Evolutionary conservation across 2,113 vertebrate species (phyloP).

Genomic region (Labeo rohita): DNA sequence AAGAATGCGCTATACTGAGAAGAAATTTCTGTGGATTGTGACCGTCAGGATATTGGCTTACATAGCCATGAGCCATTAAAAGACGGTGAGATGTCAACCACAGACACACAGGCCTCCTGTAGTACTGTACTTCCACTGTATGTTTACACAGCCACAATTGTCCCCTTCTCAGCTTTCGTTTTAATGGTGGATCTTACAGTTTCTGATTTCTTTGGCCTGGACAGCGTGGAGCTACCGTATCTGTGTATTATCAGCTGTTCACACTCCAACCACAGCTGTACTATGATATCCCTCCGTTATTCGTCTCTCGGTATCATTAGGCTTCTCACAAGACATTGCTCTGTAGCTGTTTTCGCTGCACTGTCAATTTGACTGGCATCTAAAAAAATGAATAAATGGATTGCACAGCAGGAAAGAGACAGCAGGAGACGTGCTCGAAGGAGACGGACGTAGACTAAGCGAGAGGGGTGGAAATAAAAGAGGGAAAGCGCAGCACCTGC

Average conservation of each 20-base stretch:
- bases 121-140: conserved; percentile 47
- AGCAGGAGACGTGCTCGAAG: background rate
- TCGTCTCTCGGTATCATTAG: conserved; percentile 58
- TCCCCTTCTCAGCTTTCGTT: conserved; percentile 57
- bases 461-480: conserved; percentile 36
- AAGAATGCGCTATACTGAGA: conserved; percentile 35
- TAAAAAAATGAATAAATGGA: conserved; percentile 37
- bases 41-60: conserved; percentile 31
- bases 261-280: conserved; percentile 64
- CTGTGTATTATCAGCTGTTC: conserved; percentile 77
- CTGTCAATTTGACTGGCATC: conserved; percentile 61
- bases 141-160: conserved; percentile 54
- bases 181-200: conserved; percentile 27
- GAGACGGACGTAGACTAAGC: background rate
- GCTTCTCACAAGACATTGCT: conserved; percentile 46
- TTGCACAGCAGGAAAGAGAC: conserved; percentile 13
- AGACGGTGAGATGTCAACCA: conserved; percentile 3
- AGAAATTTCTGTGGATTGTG: conserved; percentile 12
- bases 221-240: conserved; percentile 52
- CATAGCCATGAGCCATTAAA: conserved; percentile 14
- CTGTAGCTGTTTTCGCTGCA: conserved; percentile 69
- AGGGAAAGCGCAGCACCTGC: conserved; percentile 59
- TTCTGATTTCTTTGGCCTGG: conserved; percentile 56
- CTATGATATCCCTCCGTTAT: conserved; percentile 49
- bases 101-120: conserved; percentile 30